These are phyloP conservation scores for Enteromius viviparus DNA, from an alignment of 2,797 vertebrate genomes.

Conservation along the genomic window DNA sequence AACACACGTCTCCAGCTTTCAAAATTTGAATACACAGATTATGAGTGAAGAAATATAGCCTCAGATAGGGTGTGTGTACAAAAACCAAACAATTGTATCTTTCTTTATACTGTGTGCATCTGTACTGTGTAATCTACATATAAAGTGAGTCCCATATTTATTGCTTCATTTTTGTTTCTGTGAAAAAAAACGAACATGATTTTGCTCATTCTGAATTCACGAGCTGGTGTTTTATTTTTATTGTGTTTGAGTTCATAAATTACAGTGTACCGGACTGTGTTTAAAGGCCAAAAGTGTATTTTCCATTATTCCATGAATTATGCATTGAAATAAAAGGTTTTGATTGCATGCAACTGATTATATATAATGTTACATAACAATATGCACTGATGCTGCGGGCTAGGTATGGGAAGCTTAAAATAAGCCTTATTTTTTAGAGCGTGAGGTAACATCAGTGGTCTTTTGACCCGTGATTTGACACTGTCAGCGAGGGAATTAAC, in stretches of 20 bases:
- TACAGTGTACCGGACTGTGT: neutral
- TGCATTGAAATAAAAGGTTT: conserved; percentile 8
- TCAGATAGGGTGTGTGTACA: neutral
- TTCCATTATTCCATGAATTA: neutral
- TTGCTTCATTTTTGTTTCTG: neutral
- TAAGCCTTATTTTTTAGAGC: conserved; percentile 12
- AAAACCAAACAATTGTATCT: conserved; percentile 10
- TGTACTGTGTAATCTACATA: conserved; percentile 11
- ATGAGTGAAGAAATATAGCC: neutral
- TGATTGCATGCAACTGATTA: conserved; percentile 10
- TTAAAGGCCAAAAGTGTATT: conserved; percentile 5
- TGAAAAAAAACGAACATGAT: neutral
- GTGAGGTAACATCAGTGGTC: neutral
- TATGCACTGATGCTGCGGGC: neutral
- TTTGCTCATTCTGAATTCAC: conserved; percentile 1
- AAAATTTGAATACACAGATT: neutral
- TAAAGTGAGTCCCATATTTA: neutral
- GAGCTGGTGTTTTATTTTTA: neutral
- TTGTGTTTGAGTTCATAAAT: conserved; percentile 13
- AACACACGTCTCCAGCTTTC: neutral
- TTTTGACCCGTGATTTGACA: neutral
- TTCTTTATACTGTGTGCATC: neutral
- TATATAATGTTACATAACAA: conserved; percentile 14
- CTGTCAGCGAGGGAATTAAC: neutral
- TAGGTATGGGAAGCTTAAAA: neutral